These are phyloP conservation scores for Catharus bicknelli DNA, from an alignment of 2,113 vertebrate species.

Conservation along the genomic window DNA sequence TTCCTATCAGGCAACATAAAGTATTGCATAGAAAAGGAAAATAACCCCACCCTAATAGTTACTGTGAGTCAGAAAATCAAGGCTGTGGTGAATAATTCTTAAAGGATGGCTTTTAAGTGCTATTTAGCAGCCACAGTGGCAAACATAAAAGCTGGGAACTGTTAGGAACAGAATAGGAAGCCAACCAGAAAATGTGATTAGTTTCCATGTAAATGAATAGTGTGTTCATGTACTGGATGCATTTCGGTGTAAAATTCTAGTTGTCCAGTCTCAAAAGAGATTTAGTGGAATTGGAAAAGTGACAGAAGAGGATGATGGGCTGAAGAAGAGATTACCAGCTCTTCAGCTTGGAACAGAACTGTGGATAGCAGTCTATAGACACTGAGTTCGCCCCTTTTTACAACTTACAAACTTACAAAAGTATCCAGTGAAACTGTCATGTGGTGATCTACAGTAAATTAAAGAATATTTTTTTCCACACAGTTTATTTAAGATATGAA, in stretches of 20 bases:
- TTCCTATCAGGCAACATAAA: background rate
- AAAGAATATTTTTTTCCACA: background rate
- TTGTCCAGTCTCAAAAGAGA: background rate
- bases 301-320: background rate
- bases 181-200: background rate
- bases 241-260: background rate
- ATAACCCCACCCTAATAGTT: rapidly evolving
- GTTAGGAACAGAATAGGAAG: background rate
- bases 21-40: background rate
- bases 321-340: background rate
- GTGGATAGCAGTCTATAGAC: background rate
- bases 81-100: background rate
- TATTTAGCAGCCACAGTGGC: background rate
- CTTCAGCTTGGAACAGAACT: background rate
- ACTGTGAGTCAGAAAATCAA: background rate
- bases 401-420: background rate
- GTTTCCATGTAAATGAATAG: background rate
- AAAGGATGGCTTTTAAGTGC: background rate
- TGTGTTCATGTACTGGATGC: background rate
- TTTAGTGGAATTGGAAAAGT: background rate
- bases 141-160: background rate
- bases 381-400: background rate
- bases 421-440: background rate
- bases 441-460: rapidly evolving
- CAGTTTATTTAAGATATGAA: background rate